Percentiles rank a stretch among this genome's conserved stretches.
phyloP scores from a whole-genome alignment of 30 jellyfish, hydroid and myxozoan species.

The Pseudorhiza aurosa region DNA sequence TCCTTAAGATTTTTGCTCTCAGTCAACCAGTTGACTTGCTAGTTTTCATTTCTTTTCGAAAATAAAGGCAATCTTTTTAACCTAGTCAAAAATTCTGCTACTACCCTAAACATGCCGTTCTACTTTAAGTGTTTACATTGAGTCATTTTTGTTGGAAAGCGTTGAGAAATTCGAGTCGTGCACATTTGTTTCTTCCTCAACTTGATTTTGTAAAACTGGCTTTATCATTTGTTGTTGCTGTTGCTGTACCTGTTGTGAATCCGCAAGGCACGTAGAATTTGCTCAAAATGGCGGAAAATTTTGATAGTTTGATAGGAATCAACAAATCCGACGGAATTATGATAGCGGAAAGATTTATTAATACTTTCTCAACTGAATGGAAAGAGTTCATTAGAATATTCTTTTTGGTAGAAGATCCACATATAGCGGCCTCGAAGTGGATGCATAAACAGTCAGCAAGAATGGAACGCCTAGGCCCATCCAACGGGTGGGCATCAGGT shows the following conservation, averaged over 20 bases:
- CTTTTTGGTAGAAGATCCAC: not conserved
- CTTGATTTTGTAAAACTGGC: too few species aligned
- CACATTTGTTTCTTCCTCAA: too few species aligned
- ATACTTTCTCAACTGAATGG: constrained; percentile 21
- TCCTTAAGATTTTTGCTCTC: too few species aligned
- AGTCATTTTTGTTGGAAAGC: too few species aligned
- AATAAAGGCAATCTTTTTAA: not conserved
- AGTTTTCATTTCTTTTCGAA: too few species aligned
- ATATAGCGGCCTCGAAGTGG: not conserved
- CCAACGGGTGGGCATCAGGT: not conserved
- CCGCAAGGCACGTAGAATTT: not conserved
- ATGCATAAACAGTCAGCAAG: not conserved
- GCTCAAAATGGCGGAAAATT: not conserved
- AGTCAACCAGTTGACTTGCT: too few species aligned
- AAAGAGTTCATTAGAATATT: not conserved
- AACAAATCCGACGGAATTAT: not conserved
- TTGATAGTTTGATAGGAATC: not conserved
- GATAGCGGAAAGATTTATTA: not conserved
- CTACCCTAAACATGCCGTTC: too few species aligned
- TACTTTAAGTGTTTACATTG: too few species aligned
- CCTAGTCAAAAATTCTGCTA: not conserved
- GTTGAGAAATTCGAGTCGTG: too few species aligned
- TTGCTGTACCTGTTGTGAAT: not conserved
- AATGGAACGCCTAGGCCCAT: not conserved
- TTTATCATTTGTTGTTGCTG: too few species aligned